Base-by-base conservation (phyloP, 2,113 vertebrate genomes). In the Ranitomeya imitator region DNA sequence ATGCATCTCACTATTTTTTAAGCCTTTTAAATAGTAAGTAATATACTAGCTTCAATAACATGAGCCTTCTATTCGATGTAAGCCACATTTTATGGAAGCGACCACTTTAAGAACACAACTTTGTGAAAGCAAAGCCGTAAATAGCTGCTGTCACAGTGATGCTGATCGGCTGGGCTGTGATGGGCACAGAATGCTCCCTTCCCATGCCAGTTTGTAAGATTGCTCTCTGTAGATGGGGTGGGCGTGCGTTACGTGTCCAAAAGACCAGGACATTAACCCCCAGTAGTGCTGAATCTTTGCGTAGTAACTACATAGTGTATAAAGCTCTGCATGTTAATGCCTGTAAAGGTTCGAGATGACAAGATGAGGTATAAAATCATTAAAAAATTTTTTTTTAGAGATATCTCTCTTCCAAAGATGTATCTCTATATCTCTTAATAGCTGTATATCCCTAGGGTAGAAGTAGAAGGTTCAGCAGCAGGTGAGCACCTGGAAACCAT, bases 101-200 rank as follows among this genome's bases (percentile, higher is more conserved):
- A 60, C 73, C 87, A 89, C 73, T 89, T 79, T 85, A 85, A 85
- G 81, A 71, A 85, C 37, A 78, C 15, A 79, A 84, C 59, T 88
- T 67, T 61, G 60, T 78, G 73, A 71, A 83, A 65, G 14, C 37
- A 13, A 78, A 85, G 82, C 81, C 81, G 79, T 85, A 89, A 88
- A 85, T 85, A 89, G 81, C 60, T 78, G 12, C 81, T 79, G 87
- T 89, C 73, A 79, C 82, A 84, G 73, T 59, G 73, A 89, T 85
- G 73, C 87, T 78, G 87, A 88, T 83, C 60, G 79, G 79, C n/a
- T 83, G 67, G 55, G 69, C 51, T 84, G 71, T 21, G 59, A 65
- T 83, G 80, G 55, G 69, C 79, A 83, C 80, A 65, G 71, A 88
- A 83, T 61, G 80, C 87, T 77, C 87, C 67, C 71, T 88, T 87